A percentile compares a stretch with the other conserved stretches of the same genome.
These are phyloP conservation scores for Xestobium rufovillosum DNA, from an alignment of 2,888 invertebrate genomes.

Conservation along the genomic window DNA sequence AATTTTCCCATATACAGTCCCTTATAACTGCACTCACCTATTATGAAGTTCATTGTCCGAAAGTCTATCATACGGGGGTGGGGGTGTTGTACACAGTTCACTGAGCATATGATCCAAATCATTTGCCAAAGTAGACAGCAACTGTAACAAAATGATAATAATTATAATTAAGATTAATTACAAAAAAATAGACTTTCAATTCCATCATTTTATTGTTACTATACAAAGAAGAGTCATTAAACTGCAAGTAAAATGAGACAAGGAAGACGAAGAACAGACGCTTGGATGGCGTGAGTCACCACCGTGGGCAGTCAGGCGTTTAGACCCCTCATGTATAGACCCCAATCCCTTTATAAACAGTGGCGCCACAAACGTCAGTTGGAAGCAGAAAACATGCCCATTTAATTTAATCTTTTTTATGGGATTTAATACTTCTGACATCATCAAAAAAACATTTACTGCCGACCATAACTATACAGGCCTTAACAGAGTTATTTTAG, in stretches of 20 bases:
- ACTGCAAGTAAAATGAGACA: conserved; percentile 11
- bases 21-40: too few species aligned
- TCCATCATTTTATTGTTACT: neutral
- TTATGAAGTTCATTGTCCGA: conserved; percentile 33
- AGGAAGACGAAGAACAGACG: conserved; percentile 5
- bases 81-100: conserved; percentile 67
- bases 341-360: neutral
- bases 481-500: too few species aligned
- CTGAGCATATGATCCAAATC: conserved; percentile 82
- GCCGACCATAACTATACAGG: too few species aligned
- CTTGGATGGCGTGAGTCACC: conserved; percentile 26
- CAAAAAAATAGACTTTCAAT: too few species aligned
- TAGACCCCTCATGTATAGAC: neutral
- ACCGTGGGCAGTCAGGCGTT: conserved; percentile 24
- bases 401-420: too few species aligned
- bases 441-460: too few species aligned
- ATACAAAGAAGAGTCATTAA: conserved; percentile 24
- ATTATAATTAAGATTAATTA: conserved; percentile 12
- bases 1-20: too few species aligned
- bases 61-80: conserved; percentile 37
- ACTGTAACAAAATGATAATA: conserved; percentile 50
- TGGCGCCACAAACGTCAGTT: too few species aligned
- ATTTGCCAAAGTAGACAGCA: conserved; percentile 72
- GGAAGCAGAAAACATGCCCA: too few species aligned
- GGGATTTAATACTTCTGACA: too few species aligned